These are phyloP conservation scores for Kobus ellipsiprymnus DNA, from an alignment of 2,113 vertebrate genomes.

Conservation along the genomic window DNA sequence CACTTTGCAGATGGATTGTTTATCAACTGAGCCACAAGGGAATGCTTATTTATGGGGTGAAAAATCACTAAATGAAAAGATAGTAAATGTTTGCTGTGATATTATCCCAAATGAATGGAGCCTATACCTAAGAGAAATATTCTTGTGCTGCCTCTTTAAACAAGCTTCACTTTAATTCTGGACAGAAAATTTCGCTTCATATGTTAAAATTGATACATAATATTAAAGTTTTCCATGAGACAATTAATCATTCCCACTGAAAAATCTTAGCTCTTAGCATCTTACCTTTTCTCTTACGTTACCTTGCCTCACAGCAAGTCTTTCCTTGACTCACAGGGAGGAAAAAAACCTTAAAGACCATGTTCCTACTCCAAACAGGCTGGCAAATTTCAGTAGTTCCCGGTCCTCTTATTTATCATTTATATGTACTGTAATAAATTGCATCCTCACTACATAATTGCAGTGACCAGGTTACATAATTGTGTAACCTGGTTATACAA, in stretches of 20 bases:
- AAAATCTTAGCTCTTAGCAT: background rate
- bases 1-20: background rate
- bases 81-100: background rate
- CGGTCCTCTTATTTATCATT: background rate
- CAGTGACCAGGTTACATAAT: background rate
- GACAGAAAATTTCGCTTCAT: slow-evolving; percentile 27
- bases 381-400: slow-evolving; percentile 17
- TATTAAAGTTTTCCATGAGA: background rate
- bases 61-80: slow-evolving; percentile 3
- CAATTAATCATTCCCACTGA: background rate
- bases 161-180: slow-evolving; percentile 21
- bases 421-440: background rate
- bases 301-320: background rate
- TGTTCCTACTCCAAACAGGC: background rate
- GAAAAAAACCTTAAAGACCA: background rate
- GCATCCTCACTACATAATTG: background rate
- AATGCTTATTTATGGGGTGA: background rate
- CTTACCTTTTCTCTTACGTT: background rate
- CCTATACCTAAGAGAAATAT: slow-evolving; percentile 6
- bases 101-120: background rate
- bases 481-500: background rate
- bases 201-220: slow-evolving; percentile 21
- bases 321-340: background rate
- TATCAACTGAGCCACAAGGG: background rate
- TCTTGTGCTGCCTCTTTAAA: background rate